phyloP scores from a whole-genome alignment of 2,888 invertebrate species.

The Ichneumoninae sp. region DNA sequence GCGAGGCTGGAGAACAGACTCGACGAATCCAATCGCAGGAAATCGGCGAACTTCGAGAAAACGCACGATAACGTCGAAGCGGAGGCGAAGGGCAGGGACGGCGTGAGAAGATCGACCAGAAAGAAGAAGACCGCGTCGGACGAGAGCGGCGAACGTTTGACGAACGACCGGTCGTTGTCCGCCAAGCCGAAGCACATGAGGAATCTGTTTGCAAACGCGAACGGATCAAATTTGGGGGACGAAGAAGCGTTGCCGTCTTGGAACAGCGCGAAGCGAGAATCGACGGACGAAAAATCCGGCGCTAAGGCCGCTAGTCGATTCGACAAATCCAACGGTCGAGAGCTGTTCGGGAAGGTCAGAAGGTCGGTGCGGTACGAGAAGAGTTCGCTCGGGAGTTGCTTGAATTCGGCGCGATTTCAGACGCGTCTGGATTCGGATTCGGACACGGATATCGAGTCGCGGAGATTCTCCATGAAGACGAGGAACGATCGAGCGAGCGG shows the following conservation, averaged over 20 bases:
- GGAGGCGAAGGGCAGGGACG: neutral
- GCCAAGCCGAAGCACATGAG: neutral
- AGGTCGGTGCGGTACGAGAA: neutral
- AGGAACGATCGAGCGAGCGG: neutral
- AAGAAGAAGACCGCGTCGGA: neutral
- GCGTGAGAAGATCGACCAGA: conserved; percentile 25
- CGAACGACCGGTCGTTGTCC: neutral
- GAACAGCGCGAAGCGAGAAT: neutral
- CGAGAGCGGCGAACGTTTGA: neutral
- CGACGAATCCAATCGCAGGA: conserved; percentile 23
- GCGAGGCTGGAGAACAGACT: neutral
- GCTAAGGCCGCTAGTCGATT: neutral
- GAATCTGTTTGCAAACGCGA: neutral
- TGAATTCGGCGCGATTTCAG: conserved; percentile 7
- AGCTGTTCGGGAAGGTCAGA: neutral
- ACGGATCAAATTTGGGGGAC: neutral
- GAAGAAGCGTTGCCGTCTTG: too few relatives aligned
- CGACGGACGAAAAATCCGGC: neutral
- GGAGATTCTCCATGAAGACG: neutral
- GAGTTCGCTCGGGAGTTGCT: neutral
- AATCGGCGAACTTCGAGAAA: neutral
- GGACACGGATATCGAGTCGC: conserved; percentile 11
- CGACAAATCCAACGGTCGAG: neutral
- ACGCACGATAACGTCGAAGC: neutral
- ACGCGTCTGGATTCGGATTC: conserved; percentile 24